phyloP scores from a whole-genome alignment of 2,888 invertebrate species.

The Hirtodrosophila confusa region DNA sequence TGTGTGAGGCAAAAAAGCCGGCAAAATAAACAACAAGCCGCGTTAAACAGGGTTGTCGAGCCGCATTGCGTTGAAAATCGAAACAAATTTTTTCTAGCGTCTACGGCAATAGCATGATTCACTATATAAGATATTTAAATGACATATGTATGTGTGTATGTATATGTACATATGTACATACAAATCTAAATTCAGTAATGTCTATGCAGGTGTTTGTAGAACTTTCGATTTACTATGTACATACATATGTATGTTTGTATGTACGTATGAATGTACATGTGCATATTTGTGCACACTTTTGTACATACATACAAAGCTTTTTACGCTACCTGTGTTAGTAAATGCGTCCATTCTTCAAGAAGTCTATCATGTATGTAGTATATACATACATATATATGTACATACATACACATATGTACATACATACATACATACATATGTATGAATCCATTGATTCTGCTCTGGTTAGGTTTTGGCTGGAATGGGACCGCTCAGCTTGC shows the following conservation, averaged over 20 bases:
- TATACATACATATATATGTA: no score
- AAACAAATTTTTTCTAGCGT: conserved; percentile 12
- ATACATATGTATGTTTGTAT: no score
- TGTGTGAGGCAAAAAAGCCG: conserved; percentile 54
- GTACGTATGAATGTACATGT: no score
- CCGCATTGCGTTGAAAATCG: conserved; percentile 8
- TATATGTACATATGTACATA: no score
- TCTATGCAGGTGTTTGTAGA: no score
- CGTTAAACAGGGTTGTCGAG: conserved; percentile 54
- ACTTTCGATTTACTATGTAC: no score
- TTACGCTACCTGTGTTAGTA: conserved; percentile 4
- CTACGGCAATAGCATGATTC: background rate
- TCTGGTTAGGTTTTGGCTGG: conserved; percentile 30
- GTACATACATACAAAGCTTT: background rate
- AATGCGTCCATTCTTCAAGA: background rate
- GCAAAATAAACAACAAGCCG: conserved; percentile 66
- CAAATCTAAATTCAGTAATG: no score
- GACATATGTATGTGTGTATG: background rate
- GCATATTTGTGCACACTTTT: background rate
- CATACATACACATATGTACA: background rate
- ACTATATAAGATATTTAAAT: no score
- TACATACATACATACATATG: background rate
- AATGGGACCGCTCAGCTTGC: conserved; percentile 8
- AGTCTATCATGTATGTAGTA: background rate
- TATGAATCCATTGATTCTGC: conserved; percentile 23